Evolutionary conservation across 2,797 vertebrate genomes (phyloP), one percentile per base, ranked within the genome.

Genomic region (Ctenochaetus hawaiiensis): DNA sequence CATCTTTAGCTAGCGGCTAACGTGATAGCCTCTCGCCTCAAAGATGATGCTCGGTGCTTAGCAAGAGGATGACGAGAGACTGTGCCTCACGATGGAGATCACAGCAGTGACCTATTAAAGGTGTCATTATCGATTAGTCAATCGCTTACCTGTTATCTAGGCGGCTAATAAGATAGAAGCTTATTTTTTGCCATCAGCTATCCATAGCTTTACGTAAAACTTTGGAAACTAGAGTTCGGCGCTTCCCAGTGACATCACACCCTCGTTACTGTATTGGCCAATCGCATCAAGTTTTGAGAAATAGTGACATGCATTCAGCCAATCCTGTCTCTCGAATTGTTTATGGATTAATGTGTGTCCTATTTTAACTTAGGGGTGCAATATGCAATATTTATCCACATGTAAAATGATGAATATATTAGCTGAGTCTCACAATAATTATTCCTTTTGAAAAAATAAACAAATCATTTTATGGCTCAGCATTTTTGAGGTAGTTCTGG

Each of bases 201-300:
- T 87, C 83, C 93, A 90, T 91, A 85, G 86, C 81, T 56, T 67
- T 53, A 59, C 57, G 65, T 18, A 65, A 79, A 95, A 92, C 86
- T 93, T 90, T 76, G 52, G 30, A 81, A 91, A 93, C 75, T 80
- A 67, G 69, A 85, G 71, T 72, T 78, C 85, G 90, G 90, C 93
- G 92, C 94, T 90, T 93, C 72, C 74, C 62, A 89, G 72, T 94
- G 93, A 92, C 94, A 45, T 92, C 89, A 90, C 56, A 17, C 7
- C 9, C 20, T 10, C 43, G 18, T 57, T 52, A 26, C 26, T 7
- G 13, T 6, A 51, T 2, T 0, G 56, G 72, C 93, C 92, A 94
- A 93, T 92, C 51, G 63, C 8, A 59, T 20, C 10, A 6, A 2
- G 48, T 17, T 16, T 39, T 62, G 6, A 52, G 45, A 82, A 80